A percentile compares a stretch with the other conserved stretches of the same genome.
These are phyloP conservation scores for Dryococelus australis DNA, from an alignment of 2,888 invertebrate genomes.

Conservation along the genomic window DNA sequence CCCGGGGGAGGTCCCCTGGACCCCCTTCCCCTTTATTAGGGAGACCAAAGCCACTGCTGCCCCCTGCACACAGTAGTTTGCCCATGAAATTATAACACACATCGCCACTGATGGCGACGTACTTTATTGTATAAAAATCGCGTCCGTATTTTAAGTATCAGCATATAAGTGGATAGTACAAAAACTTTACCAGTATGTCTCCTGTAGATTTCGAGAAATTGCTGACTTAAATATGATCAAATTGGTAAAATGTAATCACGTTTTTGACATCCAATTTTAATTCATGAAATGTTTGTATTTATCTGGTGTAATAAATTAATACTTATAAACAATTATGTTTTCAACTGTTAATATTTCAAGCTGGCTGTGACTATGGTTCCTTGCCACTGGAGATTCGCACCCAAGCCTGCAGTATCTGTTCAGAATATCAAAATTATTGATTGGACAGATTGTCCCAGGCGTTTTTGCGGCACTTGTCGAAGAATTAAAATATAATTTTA, in stretches of 20 bases:
- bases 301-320: neutral
- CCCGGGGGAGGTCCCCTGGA: too few species aligned
- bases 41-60: too few species aligned
- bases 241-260: neutral
- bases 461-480: conserved; percentile 19
- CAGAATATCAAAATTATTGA: neutral
- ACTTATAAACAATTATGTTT: neutral
- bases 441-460: neutral
- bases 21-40: too few species aligned
- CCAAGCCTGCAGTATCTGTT: conserved; percentile 23
- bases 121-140: neutral
- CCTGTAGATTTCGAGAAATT: neutral
- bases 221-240: neutral
- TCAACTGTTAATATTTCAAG: neutral
- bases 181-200: conserved; percentile 26
- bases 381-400: conserved; percentile 13
- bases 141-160: neutral
- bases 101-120: neutral
- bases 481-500: conserved; percentile 20
- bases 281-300: neutral
- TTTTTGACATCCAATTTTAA: neutral
- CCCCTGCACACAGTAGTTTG: too few species aligned
- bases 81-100: too few species aligned
- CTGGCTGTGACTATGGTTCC: conserved; percentile 7
- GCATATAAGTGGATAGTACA: neutral